phyloP scores from a whole-genome alignment of 2,888 invertebrate genomes.

The Protonemura montana region DNA sequence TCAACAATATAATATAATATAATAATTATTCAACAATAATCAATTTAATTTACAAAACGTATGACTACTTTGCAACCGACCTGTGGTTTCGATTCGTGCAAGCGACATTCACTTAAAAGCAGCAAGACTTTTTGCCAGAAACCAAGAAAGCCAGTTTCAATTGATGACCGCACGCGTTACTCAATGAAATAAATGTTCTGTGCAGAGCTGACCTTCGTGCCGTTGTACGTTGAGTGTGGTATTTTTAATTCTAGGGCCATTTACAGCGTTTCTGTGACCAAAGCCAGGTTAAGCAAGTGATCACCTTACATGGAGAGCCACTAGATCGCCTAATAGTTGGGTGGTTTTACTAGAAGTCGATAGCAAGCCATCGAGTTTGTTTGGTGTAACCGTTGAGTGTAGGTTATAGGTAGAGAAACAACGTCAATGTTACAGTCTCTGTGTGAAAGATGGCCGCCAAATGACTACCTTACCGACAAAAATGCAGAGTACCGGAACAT shows the following conservation, averaged over 20 bases:
- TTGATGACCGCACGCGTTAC: neutral
- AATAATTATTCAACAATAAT: no score
- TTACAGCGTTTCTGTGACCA: conserved; percentile 26
- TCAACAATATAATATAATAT: no score
- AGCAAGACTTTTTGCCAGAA: neutral
- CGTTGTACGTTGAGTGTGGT: no score
- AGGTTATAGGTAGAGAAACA: no score
- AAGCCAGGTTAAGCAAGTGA: neutral
- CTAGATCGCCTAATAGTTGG: conserved; percentile 18
- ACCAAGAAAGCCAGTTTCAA: neutral
- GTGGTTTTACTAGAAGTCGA: neutral
- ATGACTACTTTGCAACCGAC: neutral
- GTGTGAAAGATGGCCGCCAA: no score
- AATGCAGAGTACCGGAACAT: no score
- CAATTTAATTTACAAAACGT: no score
- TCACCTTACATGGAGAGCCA: neutral
- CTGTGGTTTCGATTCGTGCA: neutral
- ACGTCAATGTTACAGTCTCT: no score
- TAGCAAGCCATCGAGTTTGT: no score
- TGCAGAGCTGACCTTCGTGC: conserved; percentile 21
- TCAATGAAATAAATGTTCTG: conserved; percentile 14
- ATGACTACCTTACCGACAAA: no score
- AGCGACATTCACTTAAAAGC: neutral
- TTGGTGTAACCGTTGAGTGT: no score
- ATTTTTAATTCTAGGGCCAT: conserved; percentile 35